A percentile compares a stretch with the other conserved stretches of the same genome.
Evolutionary conservation across 2,888 invertebrate species (phyloP).

Genomic region (Lapara coniferarum): DNA sequence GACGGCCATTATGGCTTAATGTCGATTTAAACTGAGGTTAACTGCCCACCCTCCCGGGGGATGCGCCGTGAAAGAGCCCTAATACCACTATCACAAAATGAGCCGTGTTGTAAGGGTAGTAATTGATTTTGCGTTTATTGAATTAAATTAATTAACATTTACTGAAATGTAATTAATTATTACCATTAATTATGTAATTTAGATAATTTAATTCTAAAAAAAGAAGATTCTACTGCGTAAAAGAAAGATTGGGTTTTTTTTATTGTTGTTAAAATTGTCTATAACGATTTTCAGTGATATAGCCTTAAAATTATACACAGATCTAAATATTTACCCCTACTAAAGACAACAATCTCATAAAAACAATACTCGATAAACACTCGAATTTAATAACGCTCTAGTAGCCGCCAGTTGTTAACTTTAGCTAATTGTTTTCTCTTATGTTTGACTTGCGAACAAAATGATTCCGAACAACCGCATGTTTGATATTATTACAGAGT

Average conservation of each 20-base stretch:
- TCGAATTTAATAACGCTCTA: constrained; percentile 43
- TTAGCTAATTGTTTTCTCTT: constrained; percentile 52
- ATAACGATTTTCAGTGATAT: too few relatives aligned
- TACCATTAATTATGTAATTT: background rate
- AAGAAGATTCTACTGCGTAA: too few relatives aligned
- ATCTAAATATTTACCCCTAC: background rate
- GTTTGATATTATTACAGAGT: constrained; percentile 39
- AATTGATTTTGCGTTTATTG: too few relatives aligned
- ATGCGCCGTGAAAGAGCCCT: constrained; percentile 6
- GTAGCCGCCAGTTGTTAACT: constrained; percentile 42
- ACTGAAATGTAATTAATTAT: background rate
- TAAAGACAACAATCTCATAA: constrained; percentile 38
- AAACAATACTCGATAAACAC: constrained; percentile 39
- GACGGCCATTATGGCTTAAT: constrained; percentile 48
- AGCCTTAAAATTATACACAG: too few relatives aligned
- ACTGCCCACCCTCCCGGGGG: constrained; percentile 41
- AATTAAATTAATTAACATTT: too few relatives aligned
- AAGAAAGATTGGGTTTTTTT: too few relatives aligned
- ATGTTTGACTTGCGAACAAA: constrained; percentile 56
- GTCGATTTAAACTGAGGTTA: constrained; percentile 69
- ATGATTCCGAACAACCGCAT: constrained; percentile 42
- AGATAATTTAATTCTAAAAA: too few relatives aligned
- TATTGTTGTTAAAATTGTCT: too few relatives aligned
- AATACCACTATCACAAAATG: background rate
- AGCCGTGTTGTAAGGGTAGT: too few relatives aligned